Percentiles rank a stretch among this genome's conserved stretches.
Conservation (phyloP, 2,888 invertebrate species). For the Chrysolina haemoptera region DNA sequence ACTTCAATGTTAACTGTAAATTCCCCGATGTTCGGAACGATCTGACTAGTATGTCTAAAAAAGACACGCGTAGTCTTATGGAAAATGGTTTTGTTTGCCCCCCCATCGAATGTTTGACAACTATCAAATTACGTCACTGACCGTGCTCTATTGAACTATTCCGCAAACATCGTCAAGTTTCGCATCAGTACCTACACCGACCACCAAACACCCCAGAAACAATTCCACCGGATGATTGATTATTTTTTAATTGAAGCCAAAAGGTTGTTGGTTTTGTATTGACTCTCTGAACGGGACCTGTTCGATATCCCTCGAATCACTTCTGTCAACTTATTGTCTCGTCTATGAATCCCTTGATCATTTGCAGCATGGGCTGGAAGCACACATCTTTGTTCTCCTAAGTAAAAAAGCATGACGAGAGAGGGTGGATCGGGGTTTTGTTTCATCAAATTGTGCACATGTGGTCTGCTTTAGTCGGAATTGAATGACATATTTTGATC, state of each 20-base stretch:
- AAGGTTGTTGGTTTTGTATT: conserved; percentile 38
- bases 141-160: too few species aligned
- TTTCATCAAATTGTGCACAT: conserved; percentile 53
- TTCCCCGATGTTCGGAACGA: too few species aligned
- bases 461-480: conserved; percentile 52
- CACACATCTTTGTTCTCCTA: conserved; percentile 58
- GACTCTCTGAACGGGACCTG: conserved; percentile 36
- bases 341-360: conserved; percentile 65
- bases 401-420: conserved; percentile 51
- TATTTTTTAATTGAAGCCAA: conserved; percentile 44
- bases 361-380: conserved; percentile 62
- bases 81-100: too few species aligned
- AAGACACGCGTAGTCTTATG: too few species aligned
- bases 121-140: too few species aligned
- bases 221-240: conserved; percentile 35
- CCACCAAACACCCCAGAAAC: neutral
- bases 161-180: neutral
- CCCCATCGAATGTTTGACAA: too few species aligned
- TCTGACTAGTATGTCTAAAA: too few species aligned
- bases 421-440: conserved; percentile 52
- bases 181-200: neutral
- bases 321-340: conserved; percentile 50
- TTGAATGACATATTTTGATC: conserved; percentile 51
- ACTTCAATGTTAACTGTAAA: too few species aligned
- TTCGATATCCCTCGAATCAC: conserved; percentile 40